Conservation (phyloP, 1,140 invertebrate genomes). For the Chymomyza costata region DNA sequence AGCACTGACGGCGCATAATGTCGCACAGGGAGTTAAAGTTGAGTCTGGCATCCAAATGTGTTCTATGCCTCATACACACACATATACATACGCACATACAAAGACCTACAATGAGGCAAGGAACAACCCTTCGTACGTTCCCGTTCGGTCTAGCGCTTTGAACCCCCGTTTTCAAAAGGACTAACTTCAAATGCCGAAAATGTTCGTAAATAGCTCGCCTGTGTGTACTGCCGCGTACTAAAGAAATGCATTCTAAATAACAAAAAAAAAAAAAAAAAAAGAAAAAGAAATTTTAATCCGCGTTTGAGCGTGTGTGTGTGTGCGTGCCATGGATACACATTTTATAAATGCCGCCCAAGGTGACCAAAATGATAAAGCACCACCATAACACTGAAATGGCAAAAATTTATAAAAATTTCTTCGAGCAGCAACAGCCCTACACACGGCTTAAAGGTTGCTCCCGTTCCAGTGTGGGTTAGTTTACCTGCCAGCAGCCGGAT, state of each 20-base stretch:
- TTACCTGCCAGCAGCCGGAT: slow-evolving; percentile 49
- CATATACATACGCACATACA: slow-evolving; percentile 13
- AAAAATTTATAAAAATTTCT: no score
- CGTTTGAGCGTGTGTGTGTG: slow-evolving; percentile 24
- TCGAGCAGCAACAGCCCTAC: slow-evolving; percentile 11
- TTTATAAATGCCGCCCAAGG: slow-evolving; percentile 64
- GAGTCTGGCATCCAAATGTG: slow-evolving; percentile 69
- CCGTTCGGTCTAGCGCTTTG: slow-evolving; percentile 66
- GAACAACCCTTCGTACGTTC: slow-evolving; percentile 58
- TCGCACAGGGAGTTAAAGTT: slow-evolving; percentile 55
- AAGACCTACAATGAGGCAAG: slow-evolving; percentile 1
- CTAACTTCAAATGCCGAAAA: slow-evolving; percentile 72
- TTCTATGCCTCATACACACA: slow-evolving; percentile 39
- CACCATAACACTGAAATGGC: slow-evolving; percentile 44
- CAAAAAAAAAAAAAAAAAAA: slow-evolving; percentile 29
- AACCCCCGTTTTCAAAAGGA: slow-evolving; percentile 70
- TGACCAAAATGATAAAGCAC: slow-evolving; percentile 63
- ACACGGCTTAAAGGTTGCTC: no score
- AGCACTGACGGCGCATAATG: slow-evolving; percentile 36
- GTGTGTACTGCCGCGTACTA: slow-evolving; percentile 19
- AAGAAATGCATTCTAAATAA: slow-evolving; percentile 56
- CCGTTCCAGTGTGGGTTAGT: no score
- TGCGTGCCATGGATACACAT: slow-evolving; percentile 58
- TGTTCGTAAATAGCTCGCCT: slow-evolving; percentile 56
- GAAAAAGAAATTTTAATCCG: slow-evolving; percentile 64